Conservation (phyloP, 1,140 invertebrate species). For the Carposina sasakii region DNA sequence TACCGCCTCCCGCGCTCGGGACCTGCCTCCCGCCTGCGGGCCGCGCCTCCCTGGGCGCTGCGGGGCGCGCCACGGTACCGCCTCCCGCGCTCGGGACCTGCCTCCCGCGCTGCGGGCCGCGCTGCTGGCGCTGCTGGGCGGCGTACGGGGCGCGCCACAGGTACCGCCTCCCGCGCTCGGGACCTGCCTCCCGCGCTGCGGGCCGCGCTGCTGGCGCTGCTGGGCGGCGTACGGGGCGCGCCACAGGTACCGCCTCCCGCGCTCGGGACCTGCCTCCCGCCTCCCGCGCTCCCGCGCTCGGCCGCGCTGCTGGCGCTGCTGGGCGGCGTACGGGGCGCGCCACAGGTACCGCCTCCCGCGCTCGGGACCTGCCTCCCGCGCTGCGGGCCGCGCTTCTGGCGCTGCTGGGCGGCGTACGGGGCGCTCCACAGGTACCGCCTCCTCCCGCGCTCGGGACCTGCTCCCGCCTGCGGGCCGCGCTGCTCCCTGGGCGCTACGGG, state of each 20-base stretch:
- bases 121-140: slow-evolving; percentile 74
- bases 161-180: neutral
- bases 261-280: too few species aligned
- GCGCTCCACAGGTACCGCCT: neutral
- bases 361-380: too few species aligned
- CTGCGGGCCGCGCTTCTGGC: neutral
- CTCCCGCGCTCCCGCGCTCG: too few species aligned
- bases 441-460: neutral
- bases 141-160: neutral
- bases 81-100: too few species aligned
- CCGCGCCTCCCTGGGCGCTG: too few species aligned
- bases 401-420: neutral
- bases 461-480: neutral
- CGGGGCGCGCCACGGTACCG: too few species aligned
- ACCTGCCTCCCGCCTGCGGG: too few species aligned
- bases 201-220: too few species aligned
- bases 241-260: neutral
- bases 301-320: neutral
- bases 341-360: neutral
- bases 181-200: neutral
- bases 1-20: too few species aligned
- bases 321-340: too few species aligned
- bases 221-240: neutral
- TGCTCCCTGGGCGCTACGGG: too few species aligned
- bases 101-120: slow-evolving; percentile 79